Base-by-base conservation (phyloP, 2,113 vertebrate genomes). In the Lamprologus lemairii region DNA sequence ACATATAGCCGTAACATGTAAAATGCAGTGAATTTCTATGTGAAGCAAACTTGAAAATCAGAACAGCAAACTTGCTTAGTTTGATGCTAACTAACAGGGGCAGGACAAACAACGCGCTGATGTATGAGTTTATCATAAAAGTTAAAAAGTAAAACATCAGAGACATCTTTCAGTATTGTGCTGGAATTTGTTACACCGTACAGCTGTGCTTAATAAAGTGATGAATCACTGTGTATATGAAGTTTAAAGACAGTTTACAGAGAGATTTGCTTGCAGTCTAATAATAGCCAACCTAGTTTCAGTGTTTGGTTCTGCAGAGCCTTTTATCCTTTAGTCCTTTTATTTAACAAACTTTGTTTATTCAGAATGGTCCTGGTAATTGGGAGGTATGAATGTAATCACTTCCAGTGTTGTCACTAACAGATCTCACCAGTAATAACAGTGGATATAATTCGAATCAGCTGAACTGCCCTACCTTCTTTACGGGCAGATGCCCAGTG, bases 171-270 rank as follows among this genome's bases (percentile, higher is more conserved):
- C 42, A 51, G 3, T 4, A 40, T 58, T n/a, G 54, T 31, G 51
- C 79, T 89, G 89, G 68, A 55, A 54, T 68, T 17, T 45, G 75
- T 92, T 78, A 80, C 16, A 60, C 35, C 1, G 21, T 42, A 23
- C 88, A 92, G 86, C 86, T 93, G 91, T 7, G n/a, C 13, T 17
- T 57, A 49, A 86, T 89, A 89, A 89, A 78, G 7, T 37, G 53
- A 65, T 82, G 80, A 92, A 80, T 86, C 82, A 86, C 49, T 88
- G 80, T 81, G 63, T 78, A 54, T 68, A 51, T 23, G 9, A 63
- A 45, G 19, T 54, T 65, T 81, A 55, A 21, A 14, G 63, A 7
- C 63, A 23, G 23, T 83, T 81, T 71, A 81, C 68, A 85, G 23
- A 84, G 81, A 84, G 87, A 88, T 87, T 87, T 87, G 35, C 17